Base-by-base conservation (phyloP, 2,888 invertebrate species). In the Erannis defoliaria region DNA sequence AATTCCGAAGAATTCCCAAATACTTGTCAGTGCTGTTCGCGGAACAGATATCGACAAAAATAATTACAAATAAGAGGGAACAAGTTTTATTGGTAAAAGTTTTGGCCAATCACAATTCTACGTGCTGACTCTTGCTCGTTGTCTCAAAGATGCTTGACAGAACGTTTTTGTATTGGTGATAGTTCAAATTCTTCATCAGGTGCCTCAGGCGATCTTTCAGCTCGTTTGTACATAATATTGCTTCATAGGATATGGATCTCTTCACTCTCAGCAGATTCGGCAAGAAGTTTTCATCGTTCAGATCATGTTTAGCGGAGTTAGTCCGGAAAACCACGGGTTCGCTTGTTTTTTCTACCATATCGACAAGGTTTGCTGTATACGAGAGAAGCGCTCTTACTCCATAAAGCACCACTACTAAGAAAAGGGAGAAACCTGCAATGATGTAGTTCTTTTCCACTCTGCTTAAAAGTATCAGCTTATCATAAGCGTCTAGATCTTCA, bases 371-470 rank as follows among this genome's bases (percentile, higher is more conserved):
- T 31, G 89, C 83, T 4, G 89, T 75, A 29, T 88, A 89, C 0
- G 75, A 67, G 1, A 87, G 61, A 23, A 90, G 68, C 3, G 81
- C 76, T 76, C 75, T 76, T 0, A 89, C 61, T 2, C 90, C 90
- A 42, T 83, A 85, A 16, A 83, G 60, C 0, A 89, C 85, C 3
- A 90, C 81, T 1, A 86, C 80, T 35, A 91, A 68, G 56, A 89
- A 90, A 10, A 90, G 74, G 0, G 90, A 90, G 55, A 89, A 89
- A n/a, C 89, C 90, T 57, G 90, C 82, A 12, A 88, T 81, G 0
- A 86, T 78, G 57, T 89, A 90, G 58, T 86, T 86, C 73, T 85
- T 89, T 60, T 89, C 89, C 0, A 86, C 73, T n/a, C 73, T 78
- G 40, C 75, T 80, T 1, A 89, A 60, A 1, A 87, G 46, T 0